Base-by-base conservation (phyloP, 1,140 invertebrate species). In the Macrobrachium nipponense region DNA sequence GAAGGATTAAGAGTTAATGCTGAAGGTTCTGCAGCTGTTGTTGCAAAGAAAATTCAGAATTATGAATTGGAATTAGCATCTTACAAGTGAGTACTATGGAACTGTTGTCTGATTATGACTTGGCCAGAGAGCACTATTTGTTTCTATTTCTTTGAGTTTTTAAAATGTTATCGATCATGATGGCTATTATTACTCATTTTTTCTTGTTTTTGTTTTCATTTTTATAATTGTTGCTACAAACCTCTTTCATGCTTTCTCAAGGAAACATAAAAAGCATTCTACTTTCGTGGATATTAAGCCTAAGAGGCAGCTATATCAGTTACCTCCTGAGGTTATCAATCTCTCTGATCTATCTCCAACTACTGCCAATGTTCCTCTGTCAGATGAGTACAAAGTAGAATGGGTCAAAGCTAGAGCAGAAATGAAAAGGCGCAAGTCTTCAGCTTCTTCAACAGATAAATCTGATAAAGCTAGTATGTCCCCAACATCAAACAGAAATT, bases 331-430 rank as follows among this genome's bases (percentile, higher is more conserved):
- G 36, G n/a, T 62, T 27, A 61, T 76, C 43, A 77, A 44, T 23
- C 72, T 83, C 11, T 44, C 81, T 73, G 81, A 77, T 60, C 73
- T 83, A 43, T 83, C 81, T 20, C 81, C 81, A 27, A 83, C 81
- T 23, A 83, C 81, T n/a, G 73, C 43, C 36, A 76, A 83, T 83
- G 81, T 83, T n/a, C 81, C 81, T 20, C 58, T 83, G 72, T 83
- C 81, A 36, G 81, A 83, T 64, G 81, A 83, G 60, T 83, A 76
- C 60, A 83, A 83, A 83, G 81, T 83, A 44, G 72, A 83, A 77
- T 77, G 72, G 60, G 81, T 64, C 3, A 83, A 61, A 66, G 81
- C 81, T 27, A 83, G 76, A 66, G 81, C 81, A 36, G 81, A 83
- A 62, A 51, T 83, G 5, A 83, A 36, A 44, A 17, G 68, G 8